Evolutionary conservation across 2,888 invertebrate genomes (phyloP), one percentile per base, ranked within the genome.

Genomic region (Melikaiella ostensackeni): DNA sequence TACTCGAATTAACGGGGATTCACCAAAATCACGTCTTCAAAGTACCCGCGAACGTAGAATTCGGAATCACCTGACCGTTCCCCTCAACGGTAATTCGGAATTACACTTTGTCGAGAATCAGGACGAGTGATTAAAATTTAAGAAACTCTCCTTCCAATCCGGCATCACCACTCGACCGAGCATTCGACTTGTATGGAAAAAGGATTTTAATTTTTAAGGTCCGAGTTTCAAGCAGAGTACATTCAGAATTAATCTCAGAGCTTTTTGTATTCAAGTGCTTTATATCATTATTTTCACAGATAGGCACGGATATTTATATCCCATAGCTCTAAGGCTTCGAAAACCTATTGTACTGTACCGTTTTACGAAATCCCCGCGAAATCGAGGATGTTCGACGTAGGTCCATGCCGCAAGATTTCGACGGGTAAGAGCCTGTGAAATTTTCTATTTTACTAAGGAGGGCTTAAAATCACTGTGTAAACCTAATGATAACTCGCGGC

Each of bases 1-100:
- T 82, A 81, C 85, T 84, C 83, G 84, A 87, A 87, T 88, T 86
- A 86, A 86, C 84, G 84, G 85, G 80, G 83, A 86, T 86, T 86
- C 85, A 85, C 81, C 82, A 83, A 80, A 86, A 87, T 86, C 66
- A 74, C 75, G 70, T 59, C 63, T 59, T 74, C 63, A 74, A 74
- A 77, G 73, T 78, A 77, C 74, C 76, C 57, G 73, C 77, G 74
- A 64, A 75, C 62, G 77, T 74, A 63, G 78, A 78, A 80, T 79
- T 63, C 35, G 76, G 74, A 77, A 74, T 76, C 75, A 66, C 57
- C 70, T 70, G 70, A 70, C 70, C 70, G 50, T 42, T 66, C 42
- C 19, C 64, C 46, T 50, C 30, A 70, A 42, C 24, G 30, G 42
- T 50, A 50, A 70, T 70, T 30, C 16, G 30, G 50, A 70, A 50